Percentiles rank a stretch among this genome's conserved stretches.
Evolutionary conservation across 2,888 invertebrate genomes (phyloP).

Genomic region (Cryptosula pallasiana): DNA sequence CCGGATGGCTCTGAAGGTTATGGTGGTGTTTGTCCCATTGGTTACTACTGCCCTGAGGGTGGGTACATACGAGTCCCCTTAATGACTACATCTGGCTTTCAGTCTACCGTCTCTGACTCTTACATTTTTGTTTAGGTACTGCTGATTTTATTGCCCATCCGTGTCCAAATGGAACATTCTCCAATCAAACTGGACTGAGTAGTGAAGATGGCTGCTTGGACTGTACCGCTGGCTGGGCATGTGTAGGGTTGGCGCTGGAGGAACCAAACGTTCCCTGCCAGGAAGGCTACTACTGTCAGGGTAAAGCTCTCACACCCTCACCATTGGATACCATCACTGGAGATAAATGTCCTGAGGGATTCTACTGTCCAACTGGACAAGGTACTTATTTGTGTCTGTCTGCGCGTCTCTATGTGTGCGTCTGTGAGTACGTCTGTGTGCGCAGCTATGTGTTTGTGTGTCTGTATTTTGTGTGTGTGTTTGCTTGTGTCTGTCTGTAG

Average conservation of each 20-base stretch:
- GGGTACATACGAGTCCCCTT: too few species aligned
- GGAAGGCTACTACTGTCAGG: constrained; percentile 45
- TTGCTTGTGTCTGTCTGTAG: too few species aligned
- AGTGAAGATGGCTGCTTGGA: constrained; percentile 36
- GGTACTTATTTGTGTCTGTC: too few species aligned
- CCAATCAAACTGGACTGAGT: constrained; percentile 39
- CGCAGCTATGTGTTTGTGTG: too few species aligned
- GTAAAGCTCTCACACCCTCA: constrained; percentile 38
- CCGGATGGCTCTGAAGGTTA: constrained; percentile 23
- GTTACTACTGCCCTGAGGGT: constrained; percentile 44
- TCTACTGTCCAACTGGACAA: constrained; percentile 45
- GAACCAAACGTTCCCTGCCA: constrained; percentile 42
- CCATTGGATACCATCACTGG: constrained; percentile 48
- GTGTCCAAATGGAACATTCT: constrained; percentile 48
- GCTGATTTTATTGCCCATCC: constrained; percentile 36
- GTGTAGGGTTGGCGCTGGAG: constrained; percentile 39
- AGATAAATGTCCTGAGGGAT: constrained; percentile 41
- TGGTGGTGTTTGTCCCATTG: constrained; percentile 37
- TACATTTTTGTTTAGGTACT: constrained; percentile 33
- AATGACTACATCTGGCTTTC: too few species aligned
- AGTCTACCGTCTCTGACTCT: too few species aligned
- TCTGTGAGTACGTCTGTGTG: too few species aligned
- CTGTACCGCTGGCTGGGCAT: constrained; percentile 45
- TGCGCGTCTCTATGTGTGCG: too few species aligned
- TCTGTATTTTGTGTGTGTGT: too few species aligned